A percentile compares a stretch with the other conserved stretches of the same genome.
Conservation (phyloP, 2,113 vertebrate species). For the Heteronetta atricapilla region DNA sequence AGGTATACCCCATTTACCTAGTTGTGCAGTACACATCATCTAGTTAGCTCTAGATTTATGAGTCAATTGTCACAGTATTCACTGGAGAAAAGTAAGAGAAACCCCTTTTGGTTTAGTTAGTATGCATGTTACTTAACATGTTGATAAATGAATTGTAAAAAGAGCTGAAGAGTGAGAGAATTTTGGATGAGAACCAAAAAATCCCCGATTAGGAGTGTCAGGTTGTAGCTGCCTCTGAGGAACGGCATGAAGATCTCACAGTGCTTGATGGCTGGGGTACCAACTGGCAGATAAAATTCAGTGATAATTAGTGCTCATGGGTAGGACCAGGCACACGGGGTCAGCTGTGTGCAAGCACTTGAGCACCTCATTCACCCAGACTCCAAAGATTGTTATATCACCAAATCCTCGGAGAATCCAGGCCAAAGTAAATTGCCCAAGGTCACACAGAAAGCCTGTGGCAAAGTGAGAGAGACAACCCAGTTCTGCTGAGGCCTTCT, state of each 20-base stretch:
- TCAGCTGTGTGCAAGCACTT: not conserved
- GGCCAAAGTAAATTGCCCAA: not conserved
- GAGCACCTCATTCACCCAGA: not conserved
- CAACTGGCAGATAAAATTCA: not conserved
- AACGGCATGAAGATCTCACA: not conserved
- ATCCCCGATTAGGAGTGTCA: not conserved
- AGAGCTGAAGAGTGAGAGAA: not conserved
- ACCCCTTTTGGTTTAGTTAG: not conserved
- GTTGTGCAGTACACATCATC: not conserved
- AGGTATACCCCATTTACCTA: fast-evolving
- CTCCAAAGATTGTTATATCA: not conserved
- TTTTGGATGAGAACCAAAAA: not conserved
- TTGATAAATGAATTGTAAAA: not conserved
- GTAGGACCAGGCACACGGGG: not conserved
- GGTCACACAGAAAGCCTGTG: not conserved
- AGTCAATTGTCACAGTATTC: not conserved
- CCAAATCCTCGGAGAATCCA: not conserved
- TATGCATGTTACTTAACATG: fast-evolving
- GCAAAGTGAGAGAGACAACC: not conserved
- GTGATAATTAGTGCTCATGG: not conserved
- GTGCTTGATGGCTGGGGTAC: not conserved
- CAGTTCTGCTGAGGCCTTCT: not conserved
- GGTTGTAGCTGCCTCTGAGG: not conserved
- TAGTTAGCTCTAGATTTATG: not conserved
- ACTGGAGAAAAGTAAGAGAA: not conserved